Conservation (phyloP, 2,113 vertebrate genomes). For the Gorsachius goisagi region DNA sequence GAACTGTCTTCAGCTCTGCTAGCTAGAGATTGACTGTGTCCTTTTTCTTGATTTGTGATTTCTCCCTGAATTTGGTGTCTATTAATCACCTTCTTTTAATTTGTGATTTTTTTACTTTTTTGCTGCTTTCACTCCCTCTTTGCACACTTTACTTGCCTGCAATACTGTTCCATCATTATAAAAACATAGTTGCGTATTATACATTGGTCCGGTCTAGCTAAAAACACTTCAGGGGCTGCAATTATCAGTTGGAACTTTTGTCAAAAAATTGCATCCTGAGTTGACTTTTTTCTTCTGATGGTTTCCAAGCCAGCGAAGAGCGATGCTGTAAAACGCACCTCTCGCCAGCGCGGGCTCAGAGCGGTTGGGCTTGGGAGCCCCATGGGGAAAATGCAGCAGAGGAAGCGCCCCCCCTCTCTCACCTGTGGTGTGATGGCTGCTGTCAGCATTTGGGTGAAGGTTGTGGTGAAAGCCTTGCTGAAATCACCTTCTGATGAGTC, state of each 20-base stretch:
- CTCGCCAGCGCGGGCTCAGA: neutral
- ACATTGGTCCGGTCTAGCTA: neutral
- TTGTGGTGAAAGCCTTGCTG: neutral
- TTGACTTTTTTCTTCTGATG: neutral
- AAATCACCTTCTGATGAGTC: neutral
- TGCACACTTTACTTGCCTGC: neutral
- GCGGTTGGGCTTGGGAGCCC: neutral
- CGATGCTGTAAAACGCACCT: neutral
- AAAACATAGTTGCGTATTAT: neutral
- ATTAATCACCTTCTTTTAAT: neutral
- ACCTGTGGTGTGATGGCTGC: accelerated
- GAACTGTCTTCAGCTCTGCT: neutral
- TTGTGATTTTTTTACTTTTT: neutral
- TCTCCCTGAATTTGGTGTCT: neutral
- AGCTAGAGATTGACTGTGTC: neutral
- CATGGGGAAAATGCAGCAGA: accelerated
- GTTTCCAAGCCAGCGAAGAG: neutral
- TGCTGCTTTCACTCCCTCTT: neutral
- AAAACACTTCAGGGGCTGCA: neutral
- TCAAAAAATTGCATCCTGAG: neutral
- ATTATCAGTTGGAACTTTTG: neutral
- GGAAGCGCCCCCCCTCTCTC: neutral
- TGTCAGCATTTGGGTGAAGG: neutral
- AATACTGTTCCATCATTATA: neutral
- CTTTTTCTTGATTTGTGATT: neutral